Percentiles rank a stretch among this genome's conserved stretches.
Conservation (phyloP, 1,140 invertebrate species). For the Drosophila micromelanica region DNA sequence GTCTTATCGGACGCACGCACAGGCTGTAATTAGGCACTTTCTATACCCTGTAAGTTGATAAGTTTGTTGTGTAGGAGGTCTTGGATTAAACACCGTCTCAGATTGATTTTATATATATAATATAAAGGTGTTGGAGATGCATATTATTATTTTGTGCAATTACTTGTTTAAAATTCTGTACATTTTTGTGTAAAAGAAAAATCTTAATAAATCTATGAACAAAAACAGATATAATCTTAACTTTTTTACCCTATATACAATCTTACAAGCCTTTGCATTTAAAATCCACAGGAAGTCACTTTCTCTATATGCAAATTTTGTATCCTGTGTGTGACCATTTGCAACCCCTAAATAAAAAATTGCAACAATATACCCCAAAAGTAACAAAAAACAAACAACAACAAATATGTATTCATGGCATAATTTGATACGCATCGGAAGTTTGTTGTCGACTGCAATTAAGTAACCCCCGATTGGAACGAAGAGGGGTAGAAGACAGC, state of each 20-base stretch:
- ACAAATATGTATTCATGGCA: conserved; percentile 38
- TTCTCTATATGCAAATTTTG: conserved; percentile 28
- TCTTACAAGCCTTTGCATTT: conserved; percentile 15
- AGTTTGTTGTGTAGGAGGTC: no score
- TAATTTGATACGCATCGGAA: conserved; percentile 75
- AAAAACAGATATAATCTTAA: not conserved
- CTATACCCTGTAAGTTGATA: not conserved
- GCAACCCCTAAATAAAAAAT: conserved; percentile 22
- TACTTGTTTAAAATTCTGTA: no score
- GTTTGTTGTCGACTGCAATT: conserved; percentile 52
- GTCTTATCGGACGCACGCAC: conserved; percentile 51
- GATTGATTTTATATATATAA: no score
- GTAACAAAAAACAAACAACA: conserved; percentile 21
- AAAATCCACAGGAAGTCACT: conserved; percentile 26
- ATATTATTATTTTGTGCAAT: no score
- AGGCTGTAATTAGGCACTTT: conserved; percentile 1
- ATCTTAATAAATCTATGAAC: no score
- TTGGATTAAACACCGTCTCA: no score
- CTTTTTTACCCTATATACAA: no score
- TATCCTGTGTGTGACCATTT: not conserved
- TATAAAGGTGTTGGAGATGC: no score
- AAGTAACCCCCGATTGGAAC: conserved; percentile 17
- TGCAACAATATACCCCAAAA: conserved; percentile 26
- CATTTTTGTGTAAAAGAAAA: no score
- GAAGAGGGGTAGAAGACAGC: not conserved